Evolutionary conservation across 2,797 vertebrate species (phyloP).

Genomic region (Liasis olivaceus): DNA sequence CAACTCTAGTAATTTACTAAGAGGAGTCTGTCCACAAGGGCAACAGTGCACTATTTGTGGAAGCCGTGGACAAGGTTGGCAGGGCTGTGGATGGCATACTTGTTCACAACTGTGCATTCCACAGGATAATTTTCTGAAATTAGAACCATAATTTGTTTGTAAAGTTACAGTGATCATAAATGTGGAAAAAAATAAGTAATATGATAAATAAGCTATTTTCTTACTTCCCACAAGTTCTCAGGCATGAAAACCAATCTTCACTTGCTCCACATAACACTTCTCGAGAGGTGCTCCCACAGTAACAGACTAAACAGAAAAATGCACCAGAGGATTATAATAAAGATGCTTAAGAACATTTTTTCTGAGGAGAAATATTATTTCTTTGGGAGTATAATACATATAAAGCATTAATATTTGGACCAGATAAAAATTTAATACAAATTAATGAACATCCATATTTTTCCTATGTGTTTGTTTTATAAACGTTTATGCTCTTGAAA

Average conservation of each 20-base stretch:
- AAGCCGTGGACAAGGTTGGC: constrained; percentile 86
- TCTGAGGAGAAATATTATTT: background rate
- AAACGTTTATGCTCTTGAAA: background rate
- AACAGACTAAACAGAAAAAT: constrained; percentile 81
- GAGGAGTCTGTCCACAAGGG: constrained; percentile 90
- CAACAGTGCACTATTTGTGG: constrained; percentile 85
- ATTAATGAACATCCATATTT: background rate
- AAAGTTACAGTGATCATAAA: background rate
- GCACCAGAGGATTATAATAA: background rate
- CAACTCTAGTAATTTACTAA: constrained; percentile 89
- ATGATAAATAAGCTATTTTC: constrained; percentile 55
- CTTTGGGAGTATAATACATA: background rate
- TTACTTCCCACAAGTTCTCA: constrained; percentile 92
- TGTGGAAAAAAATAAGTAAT: constrained; percentile 7
- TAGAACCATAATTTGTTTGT: constrained; percentile 20
- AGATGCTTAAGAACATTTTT: background rate
- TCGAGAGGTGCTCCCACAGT: constrained; percentile 84
- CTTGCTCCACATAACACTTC: constrained; percentile 88
- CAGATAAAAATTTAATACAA: background rate
- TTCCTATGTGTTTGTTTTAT: background rate
- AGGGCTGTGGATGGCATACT: constrained; percentile 86
- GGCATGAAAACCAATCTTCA: constrained; percentile 86
- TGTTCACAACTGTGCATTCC: constrained; percentile 87
- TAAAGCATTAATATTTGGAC: background rate
- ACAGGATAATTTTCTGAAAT: constrained; percentile 88